Percentiles rank a stretch among this genome's conserved stretches.
Evolutionary conservation across 2,113 vertebrate species (phyloP).

Genomic region (Zosterops lateralis): DNA sequence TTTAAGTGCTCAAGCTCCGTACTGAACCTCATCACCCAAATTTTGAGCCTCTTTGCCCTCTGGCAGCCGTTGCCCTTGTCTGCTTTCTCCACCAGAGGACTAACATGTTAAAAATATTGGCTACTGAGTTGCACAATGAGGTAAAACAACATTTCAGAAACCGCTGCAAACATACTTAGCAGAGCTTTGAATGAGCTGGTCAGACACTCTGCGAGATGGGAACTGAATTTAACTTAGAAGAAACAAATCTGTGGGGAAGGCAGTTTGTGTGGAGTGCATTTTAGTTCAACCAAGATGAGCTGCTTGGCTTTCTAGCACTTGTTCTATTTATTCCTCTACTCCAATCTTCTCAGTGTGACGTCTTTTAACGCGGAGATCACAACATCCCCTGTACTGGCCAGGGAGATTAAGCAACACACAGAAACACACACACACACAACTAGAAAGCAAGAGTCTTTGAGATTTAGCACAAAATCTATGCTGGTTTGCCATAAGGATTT

Average conservation of each 20-base stretch:
- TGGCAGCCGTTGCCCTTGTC: neutral
- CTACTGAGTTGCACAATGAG: neutral
- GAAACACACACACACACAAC: neutral
- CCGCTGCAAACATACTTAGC: neutral
- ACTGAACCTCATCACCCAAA: neutral
- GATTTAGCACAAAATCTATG: constrained; percentile 12
- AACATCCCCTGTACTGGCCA: constrained; percentile 19
- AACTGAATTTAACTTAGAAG: neutral
- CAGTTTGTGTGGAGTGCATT: neutral
- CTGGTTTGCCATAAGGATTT: neutral
- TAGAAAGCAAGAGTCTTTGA: constrained; percentile 10
- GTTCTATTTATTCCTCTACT: constrained; percentile 58
- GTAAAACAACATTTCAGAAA: neutral
- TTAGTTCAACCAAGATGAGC: constrained; percentile 55
- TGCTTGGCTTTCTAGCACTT: constrained; percentile 54
- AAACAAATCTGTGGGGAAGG: neutral
- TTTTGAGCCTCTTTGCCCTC: neutral
- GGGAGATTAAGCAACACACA: constrained; percentile 25
- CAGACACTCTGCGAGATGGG: neutral
- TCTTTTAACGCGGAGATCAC: constrained; percentile 48
- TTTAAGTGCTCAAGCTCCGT: neutral
- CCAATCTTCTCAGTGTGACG: constrained; percentile 60
- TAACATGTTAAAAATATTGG: neutral
- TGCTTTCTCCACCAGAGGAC: neutral
- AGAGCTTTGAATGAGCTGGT: neutral